A percentile compares a stretch with the other conserved stretches of the same genome.
These are phyloP conservation scores for Hippopotamus amphibius DNA, from an alignment of 2,113 vertebrate species.

Conservation along the genomic window DNA sequence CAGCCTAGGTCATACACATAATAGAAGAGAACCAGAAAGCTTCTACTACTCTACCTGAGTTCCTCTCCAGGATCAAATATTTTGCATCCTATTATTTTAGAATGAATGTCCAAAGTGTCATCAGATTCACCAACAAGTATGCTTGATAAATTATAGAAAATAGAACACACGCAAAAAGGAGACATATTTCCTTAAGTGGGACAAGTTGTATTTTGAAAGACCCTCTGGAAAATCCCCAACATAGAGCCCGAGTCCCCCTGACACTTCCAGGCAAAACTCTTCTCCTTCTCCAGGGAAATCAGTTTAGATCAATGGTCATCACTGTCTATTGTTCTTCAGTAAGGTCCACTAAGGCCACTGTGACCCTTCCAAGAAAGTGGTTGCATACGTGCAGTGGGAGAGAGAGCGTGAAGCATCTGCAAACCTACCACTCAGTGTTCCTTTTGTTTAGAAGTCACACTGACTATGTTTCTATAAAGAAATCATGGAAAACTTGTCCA, in stretches of 20 bases:
- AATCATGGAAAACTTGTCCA: background rate
- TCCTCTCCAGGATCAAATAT: background rate
- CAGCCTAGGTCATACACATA: background rate
- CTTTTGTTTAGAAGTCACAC: background rate
- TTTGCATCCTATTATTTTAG: background rate
- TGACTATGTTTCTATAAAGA: background rate
- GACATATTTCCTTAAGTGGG: background rate
- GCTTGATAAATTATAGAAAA: background rate
- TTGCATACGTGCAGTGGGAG: background rate
- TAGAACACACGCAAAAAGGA: background rate
- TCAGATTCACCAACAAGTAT: background rate
- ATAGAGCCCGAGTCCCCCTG: background rate
- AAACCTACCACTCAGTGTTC: background rate
- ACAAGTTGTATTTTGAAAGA: background rate
- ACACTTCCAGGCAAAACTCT: background rate
- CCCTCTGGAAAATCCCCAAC: background rate
- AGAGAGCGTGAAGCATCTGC: background rate
- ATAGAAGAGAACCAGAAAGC: background rate
- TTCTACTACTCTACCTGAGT: background rate
- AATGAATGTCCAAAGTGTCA: background rate
- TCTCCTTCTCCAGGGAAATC: background rate
- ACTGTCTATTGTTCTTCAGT: background rate
- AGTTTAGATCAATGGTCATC: background rate
- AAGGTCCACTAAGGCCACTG: background rate
- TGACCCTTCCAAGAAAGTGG: background rate